Base-by-base conservation (phyloP, 1,140 invertebrate genomes). In the Asbolus verrucosus region DNA sequence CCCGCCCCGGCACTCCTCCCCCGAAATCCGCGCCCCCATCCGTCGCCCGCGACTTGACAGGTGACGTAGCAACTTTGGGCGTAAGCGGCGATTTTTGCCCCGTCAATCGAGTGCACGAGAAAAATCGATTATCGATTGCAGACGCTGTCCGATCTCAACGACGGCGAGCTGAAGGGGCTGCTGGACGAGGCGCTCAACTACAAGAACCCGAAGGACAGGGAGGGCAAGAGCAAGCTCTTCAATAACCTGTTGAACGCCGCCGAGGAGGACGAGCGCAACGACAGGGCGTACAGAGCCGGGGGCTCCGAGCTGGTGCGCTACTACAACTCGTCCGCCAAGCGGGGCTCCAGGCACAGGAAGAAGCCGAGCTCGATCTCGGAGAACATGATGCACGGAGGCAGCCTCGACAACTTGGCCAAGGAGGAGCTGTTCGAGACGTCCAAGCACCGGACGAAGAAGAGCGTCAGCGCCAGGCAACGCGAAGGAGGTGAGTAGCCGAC, bases 181-280 rank as follows among this genome's bases (percentile, higher is more conserved):
- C 82, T 93, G 69, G 89, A 92, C 78, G 91, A 93, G 85, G 90
- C 90, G 65, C 86, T 91, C 76, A 89, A 85, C 46, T 93, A 92
- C 81, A 92, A 91, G 81, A 86, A 87, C 76, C 90, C 90, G 33
- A 91, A 90, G 83, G 90, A 92, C 80, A 83, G 89, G 63, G 89
- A 91, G 81, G 90, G 89, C 74, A 91, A 91, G 81, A 91, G 90
- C 75, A 85, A 84, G 79, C 84, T 92, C 15, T 92, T 92, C 80
- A 90, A 90, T 84, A 16, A 86, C 78, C 81, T 89, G 69, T 79
- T 89, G 39, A 83, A 84, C 77, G 83, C 86, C 77, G 87, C 83
- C 8, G 86, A 88, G 78, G 85, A 86, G n/a, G 85, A 87, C 69
- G 84, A 87, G 76, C 72, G 78, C 11, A 80, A 80, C 16, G 74